Base-by-base conservation (phyloP, 2,888 invertebrate species). In the Pocota personata region DNA sequence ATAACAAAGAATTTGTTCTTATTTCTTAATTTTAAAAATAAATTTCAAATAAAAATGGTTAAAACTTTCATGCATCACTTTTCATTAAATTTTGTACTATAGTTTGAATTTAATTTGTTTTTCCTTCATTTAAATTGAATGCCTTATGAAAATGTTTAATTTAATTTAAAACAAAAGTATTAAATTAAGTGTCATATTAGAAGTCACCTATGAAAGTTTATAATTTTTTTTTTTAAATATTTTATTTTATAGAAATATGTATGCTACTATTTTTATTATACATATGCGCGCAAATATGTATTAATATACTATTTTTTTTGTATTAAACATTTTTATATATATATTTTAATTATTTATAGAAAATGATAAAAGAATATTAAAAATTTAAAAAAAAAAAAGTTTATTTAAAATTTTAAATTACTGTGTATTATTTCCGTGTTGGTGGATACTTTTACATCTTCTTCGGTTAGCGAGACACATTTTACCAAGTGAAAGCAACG, bases 111-210 rank as follows among this genome's bases (percentile, higher is more conserved):
- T n/a, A n/a, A n/a, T n/a, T n/a, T n/a, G n/a, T 16, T 16, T 62
- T 79, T 72, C 37, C 6, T 7, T 50, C 10, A 30, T 52, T 52
- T 32, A 62, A 55, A 50, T 40, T 69, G 4, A 14, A 57, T 83
- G 72, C 73, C 78, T 58, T 69, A 66, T 58, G 19, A 5, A 58
- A 58, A 75, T 77, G 43, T 86, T 76, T 46, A 71, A 79, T 46
- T 75, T 64, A 58, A 77, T 71, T 77, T 60, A 58, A 66, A 87
- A 75, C 71, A 89, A 89, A 90, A 91, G 91, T 91, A 91, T 91
- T 91, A 91, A 90, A 89, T 91, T 91, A 90, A 91, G 91, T 91
- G 91, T 91, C 91, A 91, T 91, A 91, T 91, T 90, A 87, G 87
- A 82, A 82, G 71, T 80, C 69, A 75, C 57, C 66, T 69, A 73